phyloP scores from a whole-genome alignment of 2,113 vertebrate genomes.

The Corapipo altera region DNA sequence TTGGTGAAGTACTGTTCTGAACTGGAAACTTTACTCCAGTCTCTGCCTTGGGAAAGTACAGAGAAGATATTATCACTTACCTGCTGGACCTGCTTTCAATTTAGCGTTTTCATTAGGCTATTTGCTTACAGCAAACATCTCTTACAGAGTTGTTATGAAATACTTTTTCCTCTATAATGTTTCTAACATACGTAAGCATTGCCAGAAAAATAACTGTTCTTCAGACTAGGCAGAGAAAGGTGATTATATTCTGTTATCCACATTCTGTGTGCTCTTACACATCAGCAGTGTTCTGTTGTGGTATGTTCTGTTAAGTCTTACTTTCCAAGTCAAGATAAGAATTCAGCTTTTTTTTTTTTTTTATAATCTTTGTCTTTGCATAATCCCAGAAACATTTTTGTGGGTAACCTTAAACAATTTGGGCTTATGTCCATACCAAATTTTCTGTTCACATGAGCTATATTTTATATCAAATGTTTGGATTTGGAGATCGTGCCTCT shows the following conservation, averaged over 20 bases:
- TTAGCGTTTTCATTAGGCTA: conserved; percentile 16
- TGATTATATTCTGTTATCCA: neutral
- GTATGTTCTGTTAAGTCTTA: neutral
- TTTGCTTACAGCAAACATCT: conserved; percentile 27
- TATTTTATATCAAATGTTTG: neutral
- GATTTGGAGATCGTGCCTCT: fast-evolving
- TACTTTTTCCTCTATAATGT: neutral
- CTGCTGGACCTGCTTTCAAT: neutral
- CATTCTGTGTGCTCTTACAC: neutral
- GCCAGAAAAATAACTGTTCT: neutral
- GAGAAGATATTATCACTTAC: neutral
- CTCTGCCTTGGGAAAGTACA: neutral
- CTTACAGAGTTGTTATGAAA: neutral
- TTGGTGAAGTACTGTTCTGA: neutral
- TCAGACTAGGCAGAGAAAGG: neutral
- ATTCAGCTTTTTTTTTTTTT: neutral
- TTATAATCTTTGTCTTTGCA: neutral
- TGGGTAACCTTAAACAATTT: neutral
- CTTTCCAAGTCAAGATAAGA: neutral
- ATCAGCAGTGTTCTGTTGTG: neutral
- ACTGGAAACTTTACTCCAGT: neutral
- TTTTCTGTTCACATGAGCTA: neutral
- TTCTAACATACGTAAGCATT: neutral
- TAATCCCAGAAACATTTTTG: neutral
- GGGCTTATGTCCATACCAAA: neutral